Evolutionary conservation across 2,797 vertebrate genomes (phyloP), one percentile per base, ranked within the genome.

Genomic region (Poecilia gillii): DNA sequence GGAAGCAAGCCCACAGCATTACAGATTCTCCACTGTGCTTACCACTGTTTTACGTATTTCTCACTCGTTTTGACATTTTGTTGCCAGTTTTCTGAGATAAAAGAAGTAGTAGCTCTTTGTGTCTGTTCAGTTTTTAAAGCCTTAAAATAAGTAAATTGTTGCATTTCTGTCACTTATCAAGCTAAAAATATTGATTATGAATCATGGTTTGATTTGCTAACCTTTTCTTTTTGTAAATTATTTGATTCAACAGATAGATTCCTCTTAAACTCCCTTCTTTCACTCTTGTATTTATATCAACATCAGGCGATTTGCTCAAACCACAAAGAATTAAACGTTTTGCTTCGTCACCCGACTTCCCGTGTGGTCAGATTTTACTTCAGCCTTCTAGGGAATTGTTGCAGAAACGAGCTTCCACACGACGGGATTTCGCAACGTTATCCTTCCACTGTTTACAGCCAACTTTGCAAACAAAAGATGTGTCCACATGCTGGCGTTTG

Each of bases 371-470:
- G 83, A 80, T 86, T 88, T 88, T 85, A 85, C 72, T 82, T 72
- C 46, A 0, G 57, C 78, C 84, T 83, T 79, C 3, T n/a, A 80
- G 80, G 84, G 81, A 91, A 91, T 77, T 16, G 72, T 73, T 85
- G 83, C 84, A 84, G 77, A 89, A 88, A 87, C 81, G 45, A 83
- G 81, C 53, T 23, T 72, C 87, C 84, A 76, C 77, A 76, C 82
- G 77, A 87, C 84, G 81, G 85, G 91, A 89, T 91, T 87, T 86
- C 13, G 85, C 87, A 91, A 91, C 71, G 12, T 78, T 86, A 85
- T 87, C 84, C 82, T 70, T 83, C 73, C 83, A 57, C 83, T 81
- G 45, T 89, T 89, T 83, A 84, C 84, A 81, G 82, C 76, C 76
- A 72, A n/a, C 82, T 73, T 81, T 68, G 78, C 84, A 76, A 87